Percentiles rank a stretch among this genome's conserved stretches.
Evolutionary conservation across 1,140 invertebrate genomes (phyloP).

Genomic region (Brachionus asplanchnoidis): DNA sequence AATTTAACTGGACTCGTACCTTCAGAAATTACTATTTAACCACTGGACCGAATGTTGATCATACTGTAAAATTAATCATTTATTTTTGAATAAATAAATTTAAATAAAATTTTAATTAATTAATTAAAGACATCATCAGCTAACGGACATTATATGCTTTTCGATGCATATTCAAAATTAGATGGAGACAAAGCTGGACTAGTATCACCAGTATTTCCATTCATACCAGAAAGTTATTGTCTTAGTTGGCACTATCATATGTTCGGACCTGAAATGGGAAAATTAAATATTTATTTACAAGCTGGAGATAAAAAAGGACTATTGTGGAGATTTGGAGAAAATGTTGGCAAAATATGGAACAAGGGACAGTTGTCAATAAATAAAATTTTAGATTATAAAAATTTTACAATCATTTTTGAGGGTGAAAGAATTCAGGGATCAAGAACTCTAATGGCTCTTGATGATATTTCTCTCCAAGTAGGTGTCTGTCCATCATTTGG

Average conservation of each 20-base stretch:
- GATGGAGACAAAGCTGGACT: conserved; percentile 31
- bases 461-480: conserved; percentile 6
- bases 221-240: conserved; percentile 22
- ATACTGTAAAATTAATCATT: conserved; percentile 45
- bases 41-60: conserved; percentile 51
- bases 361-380: not conserved
- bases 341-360: conserved; percentile 40
- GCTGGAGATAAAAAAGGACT: conserved; percentile 11
- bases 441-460: conserved; percentile 45
- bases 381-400: not conserved
- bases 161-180: conserved; percentile 27
- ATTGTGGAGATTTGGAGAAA: conserved; percentile 30
- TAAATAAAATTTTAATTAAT: not conserved
- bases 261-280: conserved; percentile 42
- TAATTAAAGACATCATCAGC: not conserved
- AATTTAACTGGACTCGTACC: conserved; percentile 69
- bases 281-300: conserved; percentile 33
- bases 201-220: conserved; percentile 2
- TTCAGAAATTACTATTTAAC: conserved; percentile 58
- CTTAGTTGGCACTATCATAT: conserved; percentile 44
- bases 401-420: conserved; percentile 47
- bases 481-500: conserved; percentile 28
- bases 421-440: conserved; percentile 45
- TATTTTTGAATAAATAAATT: not conserved
- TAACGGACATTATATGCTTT: conserved; percentile 5